Percentiles rank a stretch among this genome's conserved stretches.
Evolutionary conservation across 2,888 invertebrate genomes (phyloP).

Genomic region (Amiota mariae): DNA sequence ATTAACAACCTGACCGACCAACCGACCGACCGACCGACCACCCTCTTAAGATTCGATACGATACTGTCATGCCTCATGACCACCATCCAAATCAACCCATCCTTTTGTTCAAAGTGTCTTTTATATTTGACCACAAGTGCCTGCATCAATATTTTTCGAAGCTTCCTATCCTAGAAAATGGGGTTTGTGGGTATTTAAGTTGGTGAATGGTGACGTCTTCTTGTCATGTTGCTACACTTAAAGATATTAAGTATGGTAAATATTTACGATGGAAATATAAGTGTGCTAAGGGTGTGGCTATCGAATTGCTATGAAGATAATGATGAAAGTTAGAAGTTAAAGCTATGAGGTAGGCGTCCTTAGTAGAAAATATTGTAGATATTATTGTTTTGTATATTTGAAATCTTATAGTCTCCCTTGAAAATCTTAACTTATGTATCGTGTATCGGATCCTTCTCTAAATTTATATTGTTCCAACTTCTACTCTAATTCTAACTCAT

Average conservation of each 20-base stretch:
- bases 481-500: neutral
- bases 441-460: neutral
- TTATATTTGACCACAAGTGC: conserved; percentile 63
- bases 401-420: neutral
- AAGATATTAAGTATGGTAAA: conserved; percentile 66
- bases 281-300: conserved; percentile 4
- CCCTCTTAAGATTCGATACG: conserved; percentile 16
- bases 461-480: neutral
- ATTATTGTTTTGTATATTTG: neutral
- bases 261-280: conserved; percentile 53
- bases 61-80: conserved; percentile 13
- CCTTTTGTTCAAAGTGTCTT: conserved; percentile 60
- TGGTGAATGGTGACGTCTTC: conserved; percentile 34
- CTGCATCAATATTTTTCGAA: conserved; percentile 29
- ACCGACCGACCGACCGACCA: conserved; percentile 32
- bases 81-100: conserved; percentile 39
- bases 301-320: neutral
- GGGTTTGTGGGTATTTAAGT: neutral
- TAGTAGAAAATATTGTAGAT: too few species aligned
- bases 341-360: neutral
- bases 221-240: conserved; percentile 64
- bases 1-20: conserved; percentile 49
- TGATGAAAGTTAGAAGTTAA: neutral
- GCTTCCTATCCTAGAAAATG: neutral
- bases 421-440: neutral